Evolutionary conservation across 2,113 vertebrate species (phyloP).

Genomic region (Malurus elegans): DNA sequence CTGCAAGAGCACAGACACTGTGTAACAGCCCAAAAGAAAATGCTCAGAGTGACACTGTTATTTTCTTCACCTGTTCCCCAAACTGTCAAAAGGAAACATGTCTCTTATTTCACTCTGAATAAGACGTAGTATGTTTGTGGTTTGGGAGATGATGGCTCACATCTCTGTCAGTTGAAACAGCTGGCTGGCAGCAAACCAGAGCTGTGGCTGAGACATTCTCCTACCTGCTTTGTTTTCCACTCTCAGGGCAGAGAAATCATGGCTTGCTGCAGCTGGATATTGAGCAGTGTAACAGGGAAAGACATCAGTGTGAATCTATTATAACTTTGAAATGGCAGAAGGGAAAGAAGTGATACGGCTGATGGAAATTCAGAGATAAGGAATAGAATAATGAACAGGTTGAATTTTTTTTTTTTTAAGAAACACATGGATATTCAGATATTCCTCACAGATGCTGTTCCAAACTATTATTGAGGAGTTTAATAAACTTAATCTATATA

Average conservation of each 20-base stretch:
- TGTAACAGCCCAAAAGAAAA: background rate
- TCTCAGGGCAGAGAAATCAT: background rate
- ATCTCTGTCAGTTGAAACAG: conserved; percentile 32
- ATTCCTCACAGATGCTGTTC: background rate
- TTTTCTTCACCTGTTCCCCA: conserved; percentile 37
- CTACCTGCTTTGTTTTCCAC: background rate
- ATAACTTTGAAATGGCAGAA: background rate
- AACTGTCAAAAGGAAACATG: background rate
- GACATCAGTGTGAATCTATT: background rate
- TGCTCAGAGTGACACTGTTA: background rate
- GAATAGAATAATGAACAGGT: background rate
- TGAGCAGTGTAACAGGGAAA: background rate
- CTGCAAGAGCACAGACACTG: background rate
- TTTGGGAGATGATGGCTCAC: conserved; percentile 20
- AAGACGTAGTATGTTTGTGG: conserved; percentile 13
- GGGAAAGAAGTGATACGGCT: background rate
- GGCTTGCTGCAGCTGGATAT: background rate
- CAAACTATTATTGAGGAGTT: background rate
- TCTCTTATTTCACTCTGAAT: conserved; percentile 44
- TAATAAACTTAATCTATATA: background rate
- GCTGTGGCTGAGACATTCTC: background rate
- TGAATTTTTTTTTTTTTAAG: background rate
- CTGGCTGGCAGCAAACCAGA: background rate
- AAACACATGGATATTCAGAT: background rate
- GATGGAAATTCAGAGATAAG: background rate